Percentiles rank a stretch among this genome's conserved stretches.
These are phyloP conservation scores for Pedetes capensis DNA, from an alignment of 2,113 vertebrate genomes.

Conservation along the genomic window DNA sequence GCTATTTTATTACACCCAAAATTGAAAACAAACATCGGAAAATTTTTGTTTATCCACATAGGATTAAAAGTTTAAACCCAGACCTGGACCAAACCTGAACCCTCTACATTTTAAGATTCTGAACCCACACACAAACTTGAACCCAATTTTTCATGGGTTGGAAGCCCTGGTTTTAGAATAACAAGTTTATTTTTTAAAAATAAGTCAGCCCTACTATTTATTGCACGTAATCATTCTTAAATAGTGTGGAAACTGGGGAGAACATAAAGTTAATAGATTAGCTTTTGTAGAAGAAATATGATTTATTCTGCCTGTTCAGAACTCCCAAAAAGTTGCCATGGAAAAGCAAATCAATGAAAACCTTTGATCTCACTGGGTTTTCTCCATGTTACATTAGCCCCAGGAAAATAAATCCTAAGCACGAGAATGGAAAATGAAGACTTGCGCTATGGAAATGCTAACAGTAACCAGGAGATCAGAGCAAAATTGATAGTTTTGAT, in stretches of 20 bases:
- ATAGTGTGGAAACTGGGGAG: neutral
- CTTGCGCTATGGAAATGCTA: neutral
- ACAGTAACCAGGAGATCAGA: conserved; percentile 22
- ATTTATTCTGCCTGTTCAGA: conserved; percentile 2
- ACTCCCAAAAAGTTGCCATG: neutral
- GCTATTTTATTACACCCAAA: no score
- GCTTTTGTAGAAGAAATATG: neutral
- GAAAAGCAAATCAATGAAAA: conserved; percentile 33
- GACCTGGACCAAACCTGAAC: no score
- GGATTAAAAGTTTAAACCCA: no score
- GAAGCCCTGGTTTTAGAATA: no score
- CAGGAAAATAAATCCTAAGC: conserved; percentile 35
- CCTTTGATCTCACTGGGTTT: conserved; percentile 16
- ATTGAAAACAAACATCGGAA: no score
- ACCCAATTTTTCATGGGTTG: no score
- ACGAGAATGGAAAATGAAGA: conserved; percentile 38
- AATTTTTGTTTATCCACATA: no score
- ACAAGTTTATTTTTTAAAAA: neutral
- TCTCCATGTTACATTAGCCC: neutral
- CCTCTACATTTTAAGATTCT: no score
- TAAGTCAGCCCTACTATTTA: neutral
- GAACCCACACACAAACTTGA: no score
- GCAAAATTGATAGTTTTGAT: conserved; percentile 37
- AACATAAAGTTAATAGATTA: neutral
- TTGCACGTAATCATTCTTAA: neutral